A percentile compares a stretch with the other conserved stretches of the same genome.
Conservation (phyloP, 2,113 vertebrate species). For the Tachuris rubrigastra region DNA sequence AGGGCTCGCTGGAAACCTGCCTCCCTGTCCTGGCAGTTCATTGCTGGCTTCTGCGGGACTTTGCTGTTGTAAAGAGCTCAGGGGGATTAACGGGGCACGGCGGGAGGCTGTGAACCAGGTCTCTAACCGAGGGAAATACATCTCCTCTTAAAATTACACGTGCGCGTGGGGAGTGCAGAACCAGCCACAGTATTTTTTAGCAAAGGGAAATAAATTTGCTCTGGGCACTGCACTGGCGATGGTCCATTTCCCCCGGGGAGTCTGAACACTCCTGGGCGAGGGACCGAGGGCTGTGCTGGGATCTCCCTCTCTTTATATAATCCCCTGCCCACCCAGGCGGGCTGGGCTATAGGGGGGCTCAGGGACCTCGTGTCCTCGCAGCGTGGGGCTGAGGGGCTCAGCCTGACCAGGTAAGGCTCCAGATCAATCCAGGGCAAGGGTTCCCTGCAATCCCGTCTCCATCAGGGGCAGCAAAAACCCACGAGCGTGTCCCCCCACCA, state of each 20-base stretch:
- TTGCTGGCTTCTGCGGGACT: neutral
- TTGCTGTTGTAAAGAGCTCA: neutral
- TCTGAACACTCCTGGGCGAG: neutral
- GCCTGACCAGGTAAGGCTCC: neutral
- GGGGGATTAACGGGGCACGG: neutral
- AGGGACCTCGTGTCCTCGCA: neutral
- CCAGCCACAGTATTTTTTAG: neutral
- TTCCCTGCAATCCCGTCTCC: rapidly evolving
- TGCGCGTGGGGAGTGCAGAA: neutral
- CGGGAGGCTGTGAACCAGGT: neutral
- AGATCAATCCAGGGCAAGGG: rapidly evolving
- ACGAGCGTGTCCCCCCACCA: neutral
- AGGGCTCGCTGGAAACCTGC: neutral
- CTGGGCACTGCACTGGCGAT: rapidly evolving
- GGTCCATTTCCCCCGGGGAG: neutral
- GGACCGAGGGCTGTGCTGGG: neutral
- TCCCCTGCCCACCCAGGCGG: neutral
- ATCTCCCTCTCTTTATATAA: neutral
- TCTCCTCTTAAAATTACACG: neutral
- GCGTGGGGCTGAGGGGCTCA: neutral
- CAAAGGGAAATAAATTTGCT: neutral
- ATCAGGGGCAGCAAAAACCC: rapidly evolving
- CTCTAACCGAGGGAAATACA: neutral
- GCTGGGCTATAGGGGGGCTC: neutral
- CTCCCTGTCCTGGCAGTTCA: neutral